Percentiles rank a stretch among this genome's conserved stretches.
Evolutionary conservation across 2,888 invertebrate genomes (phyloP).

Genomic region (Aporophyla nigra): DNA sequence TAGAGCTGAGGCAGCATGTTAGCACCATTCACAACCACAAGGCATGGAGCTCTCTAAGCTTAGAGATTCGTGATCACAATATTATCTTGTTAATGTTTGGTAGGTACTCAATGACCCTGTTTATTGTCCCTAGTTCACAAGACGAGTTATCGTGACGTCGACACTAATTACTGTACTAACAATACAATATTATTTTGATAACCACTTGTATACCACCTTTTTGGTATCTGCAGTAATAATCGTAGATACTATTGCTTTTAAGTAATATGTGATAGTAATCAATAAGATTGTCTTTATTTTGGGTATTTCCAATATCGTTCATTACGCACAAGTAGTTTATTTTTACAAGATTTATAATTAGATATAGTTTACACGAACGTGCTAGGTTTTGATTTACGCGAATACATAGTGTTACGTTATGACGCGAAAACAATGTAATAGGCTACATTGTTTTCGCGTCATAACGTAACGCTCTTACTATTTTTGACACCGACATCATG

Average conservation of each 20-base stretch:
- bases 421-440: neutral
- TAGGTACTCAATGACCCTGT: neutral
- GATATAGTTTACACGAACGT: neutral
- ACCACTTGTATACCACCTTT: neutral
- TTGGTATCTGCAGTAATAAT: conserved; percentile 24
- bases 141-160: neutral
- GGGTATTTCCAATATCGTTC: conserved; percentile 21
- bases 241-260: conserved; percentile 17
- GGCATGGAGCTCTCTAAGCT: neutral
- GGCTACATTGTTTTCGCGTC: too few relatives aligned
- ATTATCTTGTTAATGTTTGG: neutral
- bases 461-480: neutral
- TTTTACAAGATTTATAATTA: neutral
- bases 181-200: neutral
- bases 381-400: neutral
- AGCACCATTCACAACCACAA: neutral
- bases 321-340: neutral
- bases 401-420: neutral
- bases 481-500: neutral
- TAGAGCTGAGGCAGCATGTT: too few relatives aligned
- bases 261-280: conserved; percentile 20
- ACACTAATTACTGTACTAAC: conserved; percentile 6
- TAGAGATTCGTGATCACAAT: neutral
- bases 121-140: neutral
- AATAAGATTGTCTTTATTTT: neutral